These are phyloP conservation scores for Watsonalla cultraria DNA, from an alignment of 2,888 invertebrate genomes.

Conservation along the genomic window DNA sequence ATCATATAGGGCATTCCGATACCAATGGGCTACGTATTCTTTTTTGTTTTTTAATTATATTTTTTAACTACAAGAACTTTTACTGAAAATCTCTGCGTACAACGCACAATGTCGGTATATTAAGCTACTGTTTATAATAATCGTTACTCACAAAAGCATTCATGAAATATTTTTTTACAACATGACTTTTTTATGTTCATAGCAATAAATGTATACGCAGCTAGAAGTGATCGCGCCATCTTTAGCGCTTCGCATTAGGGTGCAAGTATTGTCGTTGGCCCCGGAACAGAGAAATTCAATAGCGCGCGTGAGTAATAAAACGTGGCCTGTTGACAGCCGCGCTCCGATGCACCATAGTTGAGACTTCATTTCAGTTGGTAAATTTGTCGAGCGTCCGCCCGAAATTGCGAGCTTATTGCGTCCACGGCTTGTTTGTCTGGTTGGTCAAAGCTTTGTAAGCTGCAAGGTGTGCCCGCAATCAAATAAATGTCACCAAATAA, in stretches of 20 bases:
- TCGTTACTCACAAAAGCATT: too few species aligned
- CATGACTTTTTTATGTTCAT: too few species aligned
- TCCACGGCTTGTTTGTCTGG: constrained; percentile 59
- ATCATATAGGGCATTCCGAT: too few species aligned
- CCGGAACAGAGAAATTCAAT: constrained; percentile 59
- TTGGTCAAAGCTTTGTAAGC: constrained; percentile 67
- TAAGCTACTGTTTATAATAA: too few species aligned
- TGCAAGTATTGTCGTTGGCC: constrained; percentile 30
- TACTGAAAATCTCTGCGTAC: too few species aligned
- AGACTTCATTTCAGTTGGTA: constrained; percentile 71
- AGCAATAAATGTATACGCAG: too few species aligned
- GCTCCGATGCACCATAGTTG: constrained; percentile 50
- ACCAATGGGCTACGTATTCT: too few species aligned
- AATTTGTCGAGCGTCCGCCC: constrained; percentile 68
- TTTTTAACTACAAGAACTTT: too few species aligned
- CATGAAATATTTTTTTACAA: too few species aligned
- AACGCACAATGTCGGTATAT: too few species aligned
- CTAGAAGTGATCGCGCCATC: too few species aligned
- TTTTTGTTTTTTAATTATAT: too few species aligned
- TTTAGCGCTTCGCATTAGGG: constrained; percentile 7
- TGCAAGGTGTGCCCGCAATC: constrained; percentile 52
- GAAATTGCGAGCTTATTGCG: constrained; percentile 72
- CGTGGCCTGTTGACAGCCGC: constrained; percentile 61
- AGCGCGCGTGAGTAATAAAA: constrained; percentile 64
- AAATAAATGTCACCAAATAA: constrained; percentile 50